These are phyloP conservation scores for Lutraria lutraria DNA, from an alignment of 2,888 invertebrate genomes.

Conservation along the genomic window DNA sequence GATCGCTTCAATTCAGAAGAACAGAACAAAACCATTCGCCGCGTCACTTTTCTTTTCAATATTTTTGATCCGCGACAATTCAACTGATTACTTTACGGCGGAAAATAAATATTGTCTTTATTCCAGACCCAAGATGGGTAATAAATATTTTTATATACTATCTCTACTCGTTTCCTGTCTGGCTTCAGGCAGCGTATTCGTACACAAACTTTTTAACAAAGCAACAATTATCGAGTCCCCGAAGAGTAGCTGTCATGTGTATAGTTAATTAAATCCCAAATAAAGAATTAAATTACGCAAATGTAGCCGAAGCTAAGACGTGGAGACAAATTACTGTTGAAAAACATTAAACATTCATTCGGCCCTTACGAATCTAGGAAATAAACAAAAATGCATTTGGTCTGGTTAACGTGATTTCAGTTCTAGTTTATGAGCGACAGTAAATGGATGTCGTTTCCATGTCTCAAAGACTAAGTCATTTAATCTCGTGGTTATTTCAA, in stretches of 20 bases:
- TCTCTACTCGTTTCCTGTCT: background rate
- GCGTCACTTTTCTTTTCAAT: too few relatives aligned
- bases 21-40: too few relatives aligned
- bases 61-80: background rate
- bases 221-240: slow-evolving; percentile 16
- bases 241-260: slow-evolving; percentile 2
- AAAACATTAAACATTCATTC: slow-evolving; percentile 27
- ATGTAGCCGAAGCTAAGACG: slow-evolving; percentile 22
- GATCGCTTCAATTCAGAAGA: too few relatives aligned
- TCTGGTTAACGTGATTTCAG: slow-evolving; percentile 18
- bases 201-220: slow-evolving; percentile 12
- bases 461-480: background rate
- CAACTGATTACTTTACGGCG: background rate
- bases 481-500: background rate
- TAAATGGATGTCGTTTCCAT: background rate
- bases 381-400: slow-evolving; percentile 22
- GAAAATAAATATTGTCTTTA: background rate
- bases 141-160: background rate
- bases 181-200: background rate
- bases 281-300: slow-evolving; percentile 17
- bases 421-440: slow-evolving; percentile 5
- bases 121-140: background rate
- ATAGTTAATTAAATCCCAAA: slow-evolving; percentile 24
- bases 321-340: slow-evolving; percentile 25
- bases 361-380: slow-evolving; percentile 10